Percentiles rank a stretch among this genome's conserved stretches.
Conservation (phyloP, 2,797 vertebrate genomes). For the Centropyge bicolor region DNA sequence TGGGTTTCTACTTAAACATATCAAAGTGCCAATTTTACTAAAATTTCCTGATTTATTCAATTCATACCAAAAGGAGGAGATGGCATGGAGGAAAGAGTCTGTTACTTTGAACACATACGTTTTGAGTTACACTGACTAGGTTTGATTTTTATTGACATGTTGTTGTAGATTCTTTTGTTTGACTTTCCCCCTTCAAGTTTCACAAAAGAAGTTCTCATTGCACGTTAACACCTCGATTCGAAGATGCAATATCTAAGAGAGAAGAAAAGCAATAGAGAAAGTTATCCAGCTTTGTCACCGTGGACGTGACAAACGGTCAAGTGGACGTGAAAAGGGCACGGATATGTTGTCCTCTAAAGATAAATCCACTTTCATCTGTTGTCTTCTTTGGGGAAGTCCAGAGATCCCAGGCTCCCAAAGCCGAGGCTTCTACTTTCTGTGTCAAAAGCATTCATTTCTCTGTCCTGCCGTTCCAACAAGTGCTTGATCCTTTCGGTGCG, state of each 20-base stretch:
- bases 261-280: conserved; percentile 74
- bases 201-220: conserved; percentile 88
- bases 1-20: conserved; percentile 96
- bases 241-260: conserved; percentile 86
- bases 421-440: conserved; percentile 88
- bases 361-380: conserved; percentile 93
- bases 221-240: conserved; percentile 86
- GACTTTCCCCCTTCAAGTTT: conserved; percentile 74
- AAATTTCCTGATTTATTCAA: conserved; percentile 98
- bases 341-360: conserved; percentile 86
- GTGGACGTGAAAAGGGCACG: conserved; percentile 90
- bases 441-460: conserved; percentile 80
- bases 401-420: conserved; percentile 91
- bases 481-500: conserved; percentile 82
- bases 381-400: conserved; percentile 97
- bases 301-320: conserved; percentile 86
- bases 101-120: conserved; percentile 84
- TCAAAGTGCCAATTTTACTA: conserved; percentile 98
- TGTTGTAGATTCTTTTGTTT: conserved; percentile 73
- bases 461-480: conserved; percentile 82
- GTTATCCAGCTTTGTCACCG: conserved; percentile 83
- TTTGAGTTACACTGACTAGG: conserved; percentile 86
- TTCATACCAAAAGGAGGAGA: conserved; percentile 97
- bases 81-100: conserved; percentile 92
- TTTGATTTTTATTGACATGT: conserved; percentile 83